phyloP scores from a whole-genome alignment of 1,140 invertebrate species.

The Anastrepha ludens region DNA sequence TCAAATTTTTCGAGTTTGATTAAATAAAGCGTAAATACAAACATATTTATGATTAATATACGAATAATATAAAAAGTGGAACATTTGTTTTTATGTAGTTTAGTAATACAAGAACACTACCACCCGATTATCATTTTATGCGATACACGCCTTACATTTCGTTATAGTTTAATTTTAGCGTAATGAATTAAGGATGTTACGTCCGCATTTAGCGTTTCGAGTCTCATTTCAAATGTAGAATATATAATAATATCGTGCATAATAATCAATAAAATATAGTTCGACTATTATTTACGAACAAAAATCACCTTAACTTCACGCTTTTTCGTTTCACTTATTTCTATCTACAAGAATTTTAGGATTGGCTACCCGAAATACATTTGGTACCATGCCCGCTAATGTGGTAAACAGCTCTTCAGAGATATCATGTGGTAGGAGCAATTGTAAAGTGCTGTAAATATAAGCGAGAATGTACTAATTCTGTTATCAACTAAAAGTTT shows the following conservation, averaged over 20 bases:
- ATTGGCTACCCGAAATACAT: slow-evolving; percentile 93
- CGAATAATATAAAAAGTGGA: neutral
- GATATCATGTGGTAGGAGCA: slow-evolving; percentile 82
- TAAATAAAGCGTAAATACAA: neutral
- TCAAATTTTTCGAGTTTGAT: slow-evolving; percentile 11
- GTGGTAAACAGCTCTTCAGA: slow-evolving; percentile 90
- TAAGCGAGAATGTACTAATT: neutral
- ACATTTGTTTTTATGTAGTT: neutral
- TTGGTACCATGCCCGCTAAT: slow-evolving; percentile 90
- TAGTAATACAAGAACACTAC: neutral
- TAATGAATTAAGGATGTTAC: no score
- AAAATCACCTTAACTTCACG: neutral
- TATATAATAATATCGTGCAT: no score
- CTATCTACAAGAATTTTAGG: slow-evolving; percentile 78
- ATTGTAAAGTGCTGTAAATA: slow-evolving; percentile 71
- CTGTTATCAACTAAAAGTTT: neutral
- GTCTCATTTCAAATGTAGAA: no score
- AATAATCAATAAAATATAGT: no score
- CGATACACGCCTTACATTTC: no score
- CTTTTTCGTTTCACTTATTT: slow-evolving; percentile 59
- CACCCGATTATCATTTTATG: no score
- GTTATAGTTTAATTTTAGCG: no score
- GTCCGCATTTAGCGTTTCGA: no score
- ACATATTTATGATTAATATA: neutral
- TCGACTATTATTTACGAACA: no score